phyloP scores from a whole-genome alignment of 2,888 invertebrate genomes.

The Amiota communis region DNA sequence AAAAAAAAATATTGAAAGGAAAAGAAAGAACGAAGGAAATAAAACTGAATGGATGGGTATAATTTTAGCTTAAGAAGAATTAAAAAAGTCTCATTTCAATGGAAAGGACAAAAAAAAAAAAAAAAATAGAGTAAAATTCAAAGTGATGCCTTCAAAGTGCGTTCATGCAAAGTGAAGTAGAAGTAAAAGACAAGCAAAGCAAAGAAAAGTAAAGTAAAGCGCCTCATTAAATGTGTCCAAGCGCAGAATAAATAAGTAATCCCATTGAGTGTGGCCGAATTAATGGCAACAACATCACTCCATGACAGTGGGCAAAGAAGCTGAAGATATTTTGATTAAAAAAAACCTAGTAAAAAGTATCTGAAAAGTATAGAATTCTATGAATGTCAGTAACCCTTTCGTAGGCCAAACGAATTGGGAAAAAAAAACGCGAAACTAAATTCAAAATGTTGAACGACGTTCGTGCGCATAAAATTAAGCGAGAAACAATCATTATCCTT shows the following conservation, averaged over 20 bases:
- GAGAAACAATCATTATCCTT: conserved; percentile 61
- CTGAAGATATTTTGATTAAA: not conserved
- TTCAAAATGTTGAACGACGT: conserved; percentile 35
- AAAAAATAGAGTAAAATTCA: conserved; percentile 29
- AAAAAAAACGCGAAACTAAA: conserved; percentile 40
- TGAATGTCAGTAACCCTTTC: conserved; percentile 13
- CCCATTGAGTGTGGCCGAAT: conserved; percentile 19
- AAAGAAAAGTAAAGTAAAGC: conserved; percentile 11
- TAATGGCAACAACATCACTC: not conserved
- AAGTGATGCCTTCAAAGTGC: conserved; percentile 19
- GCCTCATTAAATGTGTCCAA: conserved; percentile 42
- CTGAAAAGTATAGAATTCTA: not conserved
- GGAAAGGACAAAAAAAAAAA: conserved; percentile 23
- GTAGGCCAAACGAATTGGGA: conserved; percentile 39
- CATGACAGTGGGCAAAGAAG: not conserved
- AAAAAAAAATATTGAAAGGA: conserved; percentile 22
- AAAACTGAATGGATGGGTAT: conserved; percentile 23
- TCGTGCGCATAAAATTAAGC: conserved; percentile 49
- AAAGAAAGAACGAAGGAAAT: not conserved
- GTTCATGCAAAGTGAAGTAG: not conserved
- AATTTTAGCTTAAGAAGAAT: conserved; percentile 2
- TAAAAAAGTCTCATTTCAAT: not conserved
- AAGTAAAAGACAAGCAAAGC: not conserved
- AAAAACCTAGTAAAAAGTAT: not conserved
- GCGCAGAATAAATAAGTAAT: conserved; percentile 24